phyloP scores from a whole-genome alignment of 2,888 invertebrate species.

The Dugesia japonica region DNA sequence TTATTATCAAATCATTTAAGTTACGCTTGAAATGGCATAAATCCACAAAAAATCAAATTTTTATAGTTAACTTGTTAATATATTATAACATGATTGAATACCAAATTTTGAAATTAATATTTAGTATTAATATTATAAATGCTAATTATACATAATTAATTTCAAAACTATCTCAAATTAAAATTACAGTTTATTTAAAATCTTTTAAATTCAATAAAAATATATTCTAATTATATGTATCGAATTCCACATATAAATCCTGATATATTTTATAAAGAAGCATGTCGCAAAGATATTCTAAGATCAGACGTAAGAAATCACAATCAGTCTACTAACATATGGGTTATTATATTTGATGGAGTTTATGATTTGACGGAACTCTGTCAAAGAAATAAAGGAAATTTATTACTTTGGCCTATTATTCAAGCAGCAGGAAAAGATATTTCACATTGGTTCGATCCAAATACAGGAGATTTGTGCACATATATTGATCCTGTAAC shows the following conservation, averaged over 20 bases:
- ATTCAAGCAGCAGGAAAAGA: slow-evolving; percentile 67
- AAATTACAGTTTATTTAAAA: too few species aligned
- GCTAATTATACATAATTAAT: too few species aligned
- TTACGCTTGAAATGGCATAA: too few species aligned
- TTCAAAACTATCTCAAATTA: too few species aligned
- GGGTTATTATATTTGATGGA: background rate
- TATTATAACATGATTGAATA: too few species aligned
- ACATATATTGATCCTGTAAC: slow-evolving; percentile 50
- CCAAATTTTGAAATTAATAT: too few species aligned
- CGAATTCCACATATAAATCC: background rate
- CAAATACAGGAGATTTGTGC: slow-evolving; percentile 44
- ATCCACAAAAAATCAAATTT: too few species aligned
- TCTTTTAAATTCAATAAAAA: too few species aligned
- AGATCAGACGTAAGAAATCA: background rate
- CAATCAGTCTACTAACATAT: background rate
- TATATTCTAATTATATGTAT: background rate
- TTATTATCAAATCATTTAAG: too few species aligned
- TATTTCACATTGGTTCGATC: slow-evolving; percentile 65
- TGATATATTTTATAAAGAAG: background rate
- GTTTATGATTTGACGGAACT: background rate
- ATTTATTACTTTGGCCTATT: slow-evolving; percentile 53
- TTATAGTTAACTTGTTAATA: too few species aligned
- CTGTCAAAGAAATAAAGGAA: slow-evolving; percentile 39
- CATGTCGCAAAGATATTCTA: background rate
- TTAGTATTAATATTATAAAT: too few species aligned